A percentile compares a stretch with the other conserved stretches of the same genome.
Conservation (phyloP, 2,888 invertebrate genomes). For the Leptinotarsa peninsularis region DNA sequence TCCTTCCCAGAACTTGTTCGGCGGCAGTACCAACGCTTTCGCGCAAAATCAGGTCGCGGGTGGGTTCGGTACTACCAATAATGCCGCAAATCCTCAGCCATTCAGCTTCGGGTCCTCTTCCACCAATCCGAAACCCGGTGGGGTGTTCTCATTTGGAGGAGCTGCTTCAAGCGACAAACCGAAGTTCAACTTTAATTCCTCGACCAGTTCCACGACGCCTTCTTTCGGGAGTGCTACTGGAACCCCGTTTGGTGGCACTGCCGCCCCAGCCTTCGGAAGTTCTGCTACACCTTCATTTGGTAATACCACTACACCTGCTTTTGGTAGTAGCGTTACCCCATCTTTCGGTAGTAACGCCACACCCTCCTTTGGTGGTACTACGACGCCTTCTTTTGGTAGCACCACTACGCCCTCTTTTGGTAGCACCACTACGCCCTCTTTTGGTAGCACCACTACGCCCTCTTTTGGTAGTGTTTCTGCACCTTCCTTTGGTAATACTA, state of each 20-base stretch:
- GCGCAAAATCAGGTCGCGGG: constrained; percentile 20
- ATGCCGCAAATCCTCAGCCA: constrained; percentile 6
- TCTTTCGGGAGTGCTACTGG: constrained; percentile 43
- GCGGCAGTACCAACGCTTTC: constrained; percentile 19
- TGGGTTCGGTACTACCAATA: constrained; percentile 10
- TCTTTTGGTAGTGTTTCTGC: not conserved
- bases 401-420: not conserved
- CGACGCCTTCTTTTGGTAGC: constrained; percentile 1
- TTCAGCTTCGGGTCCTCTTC: constrained; percentile 39
- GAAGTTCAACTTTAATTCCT: constrained; percentile 48
- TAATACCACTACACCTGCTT: constrained; percentile 3
- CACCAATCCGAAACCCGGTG: constrained; percentile 34
- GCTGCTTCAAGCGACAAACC: constrained; percentile 34
- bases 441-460: not conserved
- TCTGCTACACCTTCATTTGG: constrained; percentile 25
- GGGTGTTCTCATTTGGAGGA: constrained; percentile 44
- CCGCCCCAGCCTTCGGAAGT: constrained; percentile 32
- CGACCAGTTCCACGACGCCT: constrained; percentile 35
- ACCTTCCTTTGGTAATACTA: too few relatives aligned
- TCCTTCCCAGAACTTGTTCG: constrained; percentile 25
- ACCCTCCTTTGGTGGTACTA: not conserved
- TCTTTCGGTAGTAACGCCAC: not conserved
- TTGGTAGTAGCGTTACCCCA: constrained; percentile 5
- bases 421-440: not conserved
- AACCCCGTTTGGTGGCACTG: constrained; percentile 31